These are phyloP conservation scores for Aproaerema taeniolella DNA, from an alignment of 2,888 invertebrate species.

Conservation along the genomic window DNA sequence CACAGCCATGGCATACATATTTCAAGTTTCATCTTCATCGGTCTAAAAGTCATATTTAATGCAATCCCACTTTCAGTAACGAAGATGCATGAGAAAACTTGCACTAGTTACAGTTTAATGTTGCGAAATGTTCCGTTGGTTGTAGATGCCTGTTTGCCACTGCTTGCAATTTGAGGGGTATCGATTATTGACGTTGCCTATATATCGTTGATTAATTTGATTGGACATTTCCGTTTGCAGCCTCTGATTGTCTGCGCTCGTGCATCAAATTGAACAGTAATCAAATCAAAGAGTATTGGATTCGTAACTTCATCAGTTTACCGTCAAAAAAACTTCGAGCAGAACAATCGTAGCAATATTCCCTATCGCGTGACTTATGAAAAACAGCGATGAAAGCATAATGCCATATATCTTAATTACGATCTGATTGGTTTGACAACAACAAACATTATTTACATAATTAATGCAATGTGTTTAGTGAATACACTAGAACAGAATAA, in stretches of 20 bases:
- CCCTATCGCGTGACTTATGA: conserved; percentile 1
- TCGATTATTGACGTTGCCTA: conserved; percentile 42
- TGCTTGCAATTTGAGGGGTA: conserved; percentile 33
- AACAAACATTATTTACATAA: not conserved
- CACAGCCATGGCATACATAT: conserved; percentile 5
- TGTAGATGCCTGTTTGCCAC: conserved; percentile 53
- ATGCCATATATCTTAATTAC: too few relatives aligned
- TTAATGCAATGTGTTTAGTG: not conserved
- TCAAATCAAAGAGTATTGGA: not conserved
- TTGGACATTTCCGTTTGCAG: conserved; percentile 31
- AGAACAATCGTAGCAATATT: too few relatives aligned
- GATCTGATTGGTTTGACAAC: too few relatives aligned
- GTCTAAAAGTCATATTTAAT: conserved; percentile 11
- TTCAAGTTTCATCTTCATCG: conserved; percentile 10
- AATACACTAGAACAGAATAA: conserved; percentile 19
- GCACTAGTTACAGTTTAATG: conserved; percentile 35
- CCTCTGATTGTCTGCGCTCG: conserved; percentile 42
- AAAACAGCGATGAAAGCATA: not conserved
- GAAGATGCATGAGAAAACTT: conserved; percentile 22
- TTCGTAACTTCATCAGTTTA: too few relatives aligned
- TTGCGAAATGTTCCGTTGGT: conserved; percentile 51
- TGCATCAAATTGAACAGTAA: conserved; percentile 7
- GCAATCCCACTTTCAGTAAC: conserved; percentile 11
- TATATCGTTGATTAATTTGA: conserved; percentile 33
- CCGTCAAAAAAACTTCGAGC: too few relatives aligned